A percentile compares a stretch with the other conserved stretches of the same genome.
phyloP scores from a whole-genome alignment of 2,888 invertebrate species.

The Cryptocheilus praepositus region DNA sequence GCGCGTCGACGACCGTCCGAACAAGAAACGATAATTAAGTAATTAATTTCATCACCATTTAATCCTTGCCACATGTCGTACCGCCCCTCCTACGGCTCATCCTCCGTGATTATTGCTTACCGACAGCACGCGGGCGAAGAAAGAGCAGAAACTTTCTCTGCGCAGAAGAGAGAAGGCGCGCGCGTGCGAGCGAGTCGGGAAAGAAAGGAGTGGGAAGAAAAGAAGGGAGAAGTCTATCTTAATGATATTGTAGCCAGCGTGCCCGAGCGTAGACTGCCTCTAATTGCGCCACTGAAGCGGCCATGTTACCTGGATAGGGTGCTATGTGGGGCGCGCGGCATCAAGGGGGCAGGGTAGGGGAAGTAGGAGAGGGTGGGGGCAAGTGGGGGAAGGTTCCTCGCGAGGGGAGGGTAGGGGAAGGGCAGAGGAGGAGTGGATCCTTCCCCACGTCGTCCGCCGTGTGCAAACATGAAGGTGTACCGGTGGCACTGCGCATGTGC shows the following conservation, averaged over 20 bases:
- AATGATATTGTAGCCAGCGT: slow-evolving; percentile 71
- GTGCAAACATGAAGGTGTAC: slow-evolving; percentile 3
- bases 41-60: slow-evolving; percentile 52
- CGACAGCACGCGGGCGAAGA: not conserved
- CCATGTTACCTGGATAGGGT: slow-evolving; percentile 66
- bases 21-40: slow-evolving; percentile 54
- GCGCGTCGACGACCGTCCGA: not conserved
- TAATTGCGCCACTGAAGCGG: slow-evolving; percentile 71
- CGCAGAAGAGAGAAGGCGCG: slow-evolving; percentile 22
- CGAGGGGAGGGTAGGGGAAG: slow-evolving; percentile 29
- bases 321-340: slow-evolving; percentile 48
- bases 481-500: slow-evolving; percentile 17
- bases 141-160: slow-evolving; percentile 8
- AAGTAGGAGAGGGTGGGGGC: slow-evolving; percentile 15
- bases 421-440: slow-evolving; percentile 1
- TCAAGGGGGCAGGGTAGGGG: slow-evolving; percentile 22
- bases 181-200: slow-evolving; percentile 27
- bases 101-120: too few relatives aligned
- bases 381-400: slow-evolving; percentile 15
- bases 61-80: not conserved
- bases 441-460: too few relatives aligned
- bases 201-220: slow-evolving; percentile 27
- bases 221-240: slow-evolving; percentile 56
- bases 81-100: too few relatives aligned
- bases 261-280: slow-evolving; percentile 69